Base-by-base conservation (phyloP, 2,888 invertebrate genomes). In the Epirrhoe alternata region DNA sequence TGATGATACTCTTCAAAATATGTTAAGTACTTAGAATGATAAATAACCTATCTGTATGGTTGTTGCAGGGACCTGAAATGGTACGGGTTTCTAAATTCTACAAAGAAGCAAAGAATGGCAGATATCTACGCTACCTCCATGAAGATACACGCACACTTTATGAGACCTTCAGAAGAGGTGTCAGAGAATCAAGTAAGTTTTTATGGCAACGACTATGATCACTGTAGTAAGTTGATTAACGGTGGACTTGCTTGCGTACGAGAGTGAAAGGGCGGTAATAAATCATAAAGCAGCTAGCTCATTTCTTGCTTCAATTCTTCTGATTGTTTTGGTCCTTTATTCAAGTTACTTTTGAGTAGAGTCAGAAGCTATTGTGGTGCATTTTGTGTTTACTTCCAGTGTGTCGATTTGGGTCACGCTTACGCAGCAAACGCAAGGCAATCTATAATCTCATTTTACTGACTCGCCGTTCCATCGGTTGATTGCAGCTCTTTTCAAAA, bases 131-230 rank as follows among this genome's bases (percentile, higher is more conserved):
- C 82, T 97, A 95, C 86, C 94, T 98, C 72, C 96, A 96, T 86
- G 97, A 98, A 80, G 98, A 98, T 87, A 96, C 97, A 63, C 95
- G 95, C 83, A 99, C 99, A 59, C 93, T 98, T 47, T 98, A 97
- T 87, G 98, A 98, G 79, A 96, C 96, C 73, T 98, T 98, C 90
- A 96, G 98, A 76, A 95, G 97, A 86, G 99, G 99, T 72, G 97
- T 98, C 78, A 97, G 97, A 91, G 96, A 97, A 87, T 98, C 98
- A 82, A 98, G 97, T 96, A 89, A 95, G 96, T 94, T 42, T 4
- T 42, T 42, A 42, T 42, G 12, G 5, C n/a, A 42, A 42, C 12
- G 4, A 4, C 10, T 35, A 35, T 10, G 0, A 35, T 35, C 3
- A 35, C 7, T 2, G 10, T 10, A 12, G 10, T 42, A 42, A 12